Evolutionary conservation across 2,113 vertebrate species (phyloP), one percentile per base, ranked within the genome.

Genomic region (Tetrao urogallus): DNA sequence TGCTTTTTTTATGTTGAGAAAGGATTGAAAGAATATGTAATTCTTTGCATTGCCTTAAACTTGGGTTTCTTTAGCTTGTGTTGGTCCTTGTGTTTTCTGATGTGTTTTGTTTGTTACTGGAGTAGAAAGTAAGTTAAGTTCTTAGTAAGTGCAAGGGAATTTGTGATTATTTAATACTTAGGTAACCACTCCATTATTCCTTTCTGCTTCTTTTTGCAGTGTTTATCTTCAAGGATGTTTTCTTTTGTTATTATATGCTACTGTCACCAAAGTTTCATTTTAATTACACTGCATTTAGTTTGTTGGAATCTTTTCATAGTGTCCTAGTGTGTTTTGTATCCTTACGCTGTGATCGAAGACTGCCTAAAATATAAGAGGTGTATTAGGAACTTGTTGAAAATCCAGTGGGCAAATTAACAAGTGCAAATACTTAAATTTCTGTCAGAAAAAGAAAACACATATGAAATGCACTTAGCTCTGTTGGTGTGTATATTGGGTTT

Each of bases 291-390:
- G 56, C 20, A 34, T 0, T 38, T 3, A 73, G 30, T 65, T 89
- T 0, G 0, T 16, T 89, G 48, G 38, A 66, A 86, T 20, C 4
- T 63, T n/a, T 57, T 9, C 3, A 1, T 9, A 80, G 47, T 72
- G 8, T 75, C 76, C 7, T 65, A 40, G 17, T 69, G 14, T 69
- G 12, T 76, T 89, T 92, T 92, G 21, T 61, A 1, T 43, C 8
- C n/a, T 45, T 10, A 5, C 63, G 73, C 20, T 70, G n/a, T 70
- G 38, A 16, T 5, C 72, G 45, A 86, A 76, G n/a, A 74, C 40
- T 69, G 11, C 12, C 17, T 13, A 82, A 65, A 86, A 48, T 48
- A 19, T 9, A 71, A 34, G 18, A 21, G 4, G 5, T 30, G 4
- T 90, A 30, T 27, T 86, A 60, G 47, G 34, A 88, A 74, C 13